Conservation (phyloP, 92 coral and sea anemone genomes). For the Heteractis magnifica region DNA sequence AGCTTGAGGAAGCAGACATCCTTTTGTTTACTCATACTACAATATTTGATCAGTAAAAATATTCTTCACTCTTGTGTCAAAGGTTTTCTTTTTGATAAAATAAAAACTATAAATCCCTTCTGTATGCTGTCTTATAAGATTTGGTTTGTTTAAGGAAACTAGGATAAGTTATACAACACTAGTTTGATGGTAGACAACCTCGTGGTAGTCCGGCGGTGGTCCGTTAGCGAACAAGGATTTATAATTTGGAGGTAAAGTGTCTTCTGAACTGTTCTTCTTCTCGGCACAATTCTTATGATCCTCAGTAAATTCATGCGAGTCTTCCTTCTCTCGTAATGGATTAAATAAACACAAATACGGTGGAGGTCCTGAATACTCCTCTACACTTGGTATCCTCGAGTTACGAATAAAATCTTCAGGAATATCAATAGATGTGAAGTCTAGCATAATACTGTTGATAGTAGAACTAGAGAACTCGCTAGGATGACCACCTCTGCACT, state of each 20-base stretch:
- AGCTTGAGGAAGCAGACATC: no score
- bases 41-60: no score
- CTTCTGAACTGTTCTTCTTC: not conserved
- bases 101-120: no score
- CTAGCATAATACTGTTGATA: conserved; percentile 18
- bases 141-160: no score
- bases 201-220: conserved; percentile 51
- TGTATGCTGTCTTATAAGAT: no score
- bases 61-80: no score
- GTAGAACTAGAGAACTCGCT: not conserved
- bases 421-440: conserved; percentile 51
- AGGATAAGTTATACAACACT: not conserved
- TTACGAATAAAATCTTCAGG: conserved; percentile 55
- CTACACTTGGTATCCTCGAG: conserved; percentile 40
- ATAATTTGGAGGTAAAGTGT: conserved; percentile 41
- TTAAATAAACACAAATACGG: conserved; percentile 64
- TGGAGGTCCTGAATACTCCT: conserved; percentile 61
- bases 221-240: conserved; percentile 31
- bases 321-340: conserved; percentile 29
- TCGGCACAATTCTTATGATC: not conserved
- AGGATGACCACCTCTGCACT: conserved; percentile 12
- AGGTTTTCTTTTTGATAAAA: no score
- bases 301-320: not conserved
- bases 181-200: conserved; percentile 23
- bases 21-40: no score